Evolutionary conservation across 2,888 invertebrate genomes (phyloP).

Genomic region (Drosophila kokeensis): DNA sequence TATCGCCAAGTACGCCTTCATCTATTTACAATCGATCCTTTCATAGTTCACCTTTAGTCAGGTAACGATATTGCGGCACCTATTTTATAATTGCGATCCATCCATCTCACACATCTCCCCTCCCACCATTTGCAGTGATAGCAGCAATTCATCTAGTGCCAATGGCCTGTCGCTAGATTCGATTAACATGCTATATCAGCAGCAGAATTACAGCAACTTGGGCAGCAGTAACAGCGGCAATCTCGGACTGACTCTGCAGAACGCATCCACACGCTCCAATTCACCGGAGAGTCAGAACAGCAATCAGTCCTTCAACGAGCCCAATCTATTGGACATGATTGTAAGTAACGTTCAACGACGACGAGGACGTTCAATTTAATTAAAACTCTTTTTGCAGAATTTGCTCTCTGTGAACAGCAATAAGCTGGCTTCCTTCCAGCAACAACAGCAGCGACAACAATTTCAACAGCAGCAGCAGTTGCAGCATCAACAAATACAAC

Average conservation of each 20-base stretch:
- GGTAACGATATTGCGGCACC: conserved; percentile 77
- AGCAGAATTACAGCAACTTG: conserved; percentile 57
- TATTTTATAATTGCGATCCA: background rate
- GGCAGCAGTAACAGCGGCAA: conserved; percentile 51
- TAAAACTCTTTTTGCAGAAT: conserved; percentile 65
- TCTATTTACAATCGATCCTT: conserved; percentile 85
- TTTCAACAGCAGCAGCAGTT: conserved; percentile 63
- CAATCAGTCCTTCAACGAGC: conserved; percentile 82
- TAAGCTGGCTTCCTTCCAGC: conserved; percentile 67
- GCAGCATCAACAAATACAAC: conserved; percentile 39
- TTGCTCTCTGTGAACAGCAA: conserved; percentile 77
- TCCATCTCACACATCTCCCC: background rate
- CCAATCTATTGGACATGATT: conserved; percentile 84
- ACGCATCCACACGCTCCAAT: conserved; percentile 83
- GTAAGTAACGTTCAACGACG: conserved; percentile 58
- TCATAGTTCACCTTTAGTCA: conserved; percentile 85
- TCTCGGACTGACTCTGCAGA: conserved; percentile 64
- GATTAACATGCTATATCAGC: conserved; percentile 79
- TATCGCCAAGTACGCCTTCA: conserved; percentile 85
- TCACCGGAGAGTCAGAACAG: conserved; percentile 84
- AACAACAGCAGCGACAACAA: conserved; percentile 70
- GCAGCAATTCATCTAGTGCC: conserved; percentile 83
- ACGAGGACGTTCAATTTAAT: background rate
- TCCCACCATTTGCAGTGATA: conserved; percentile 72
- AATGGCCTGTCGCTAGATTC: conserved; percentile 81